Percentiles rank a stretch among this genome's conserved stretches.
phyloP scores from a whole-genome alignment of 2,113 vertebrate genomes.

The Hypocryptadius cinnamomeus region DNA sequence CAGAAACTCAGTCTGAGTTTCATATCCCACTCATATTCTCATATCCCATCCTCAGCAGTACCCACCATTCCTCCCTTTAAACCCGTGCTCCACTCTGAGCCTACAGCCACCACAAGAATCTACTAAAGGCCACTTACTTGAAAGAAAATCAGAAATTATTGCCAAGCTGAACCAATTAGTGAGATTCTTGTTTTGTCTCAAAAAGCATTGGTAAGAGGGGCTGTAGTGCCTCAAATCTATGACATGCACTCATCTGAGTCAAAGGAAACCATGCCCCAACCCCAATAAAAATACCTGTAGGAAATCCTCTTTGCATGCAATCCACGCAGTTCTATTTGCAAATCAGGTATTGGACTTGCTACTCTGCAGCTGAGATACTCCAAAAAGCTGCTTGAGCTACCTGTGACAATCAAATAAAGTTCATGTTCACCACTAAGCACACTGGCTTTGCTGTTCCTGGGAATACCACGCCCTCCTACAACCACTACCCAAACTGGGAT shows the following conservation, averaged over 20 bases:
- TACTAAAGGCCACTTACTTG: neutral
- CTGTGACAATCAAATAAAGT: constrained; percentile 1
- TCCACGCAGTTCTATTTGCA: neutral
- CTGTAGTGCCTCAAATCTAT: neutral
- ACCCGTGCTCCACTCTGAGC: neutral
- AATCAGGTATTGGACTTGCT: neutral
- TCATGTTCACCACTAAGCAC: neutral
- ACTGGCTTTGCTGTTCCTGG: constrained; percentile 9
- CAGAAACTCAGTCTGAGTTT: neutral
- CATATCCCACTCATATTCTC: neutral
- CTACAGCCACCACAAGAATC: neutral
- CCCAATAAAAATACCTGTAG: neutral
- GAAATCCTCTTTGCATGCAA: neutral
- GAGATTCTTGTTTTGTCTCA: neutral
- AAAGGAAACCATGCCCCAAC: neutral
- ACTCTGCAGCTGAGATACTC: neutral
- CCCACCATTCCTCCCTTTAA: neutral
- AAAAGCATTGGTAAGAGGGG: neutral
- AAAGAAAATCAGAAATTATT: neutral
- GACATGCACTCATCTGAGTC: neutral
- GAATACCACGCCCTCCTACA: constrained; percentile 39
- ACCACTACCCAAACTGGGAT: neutral
- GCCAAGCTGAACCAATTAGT: neutral
- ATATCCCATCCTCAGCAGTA: neutral
- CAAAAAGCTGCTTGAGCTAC: neutral